These are phyloP conservation scores for Manis pentadactyla DNA, from an alignment of 2,797 vertebrate species.

Conservation along the genomic window DNA sequence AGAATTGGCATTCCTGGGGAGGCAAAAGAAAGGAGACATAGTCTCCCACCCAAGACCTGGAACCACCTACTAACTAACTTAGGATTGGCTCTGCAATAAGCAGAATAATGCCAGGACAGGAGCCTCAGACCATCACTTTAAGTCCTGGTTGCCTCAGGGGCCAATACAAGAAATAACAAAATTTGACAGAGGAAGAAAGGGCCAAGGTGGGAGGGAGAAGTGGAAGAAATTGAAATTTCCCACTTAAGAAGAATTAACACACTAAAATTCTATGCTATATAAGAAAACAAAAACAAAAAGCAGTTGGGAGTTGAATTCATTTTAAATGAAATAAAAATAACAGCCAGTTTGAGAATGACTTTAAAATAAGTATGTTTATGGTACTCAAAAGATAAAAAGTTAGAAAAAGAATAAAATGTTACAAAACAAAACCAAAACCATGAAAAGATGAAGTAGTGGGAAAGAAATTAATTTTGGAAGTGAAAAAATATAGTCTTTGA, in stretches of 20 bases:
- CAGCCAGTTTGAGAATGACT: slow-evolving; percentile 5
- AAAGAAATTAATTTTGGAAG: neutral
- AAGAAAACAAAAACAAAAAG: neutral
- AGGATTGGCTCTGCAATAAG: neutral
- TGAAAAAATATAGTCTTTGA: slow-evolving; percentile 36
- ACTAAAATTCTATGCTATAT: neutral
- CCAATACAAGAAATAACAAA: neutral
- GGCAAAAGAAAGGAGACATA: neutral
- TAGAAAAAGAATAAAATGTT: neutral
- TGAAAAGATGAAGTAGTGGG: neutral
- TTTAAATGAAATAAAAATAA: slow-evolving; percentile 31
- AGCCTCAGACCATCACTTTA: neutral
- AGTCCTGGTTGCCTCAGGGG: neutral
- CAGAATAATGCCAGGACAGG: neutral
- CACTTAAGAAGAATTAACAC: neutral
- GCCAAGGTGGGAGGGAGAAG: neutral
- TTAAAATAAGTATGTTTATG: neutral
- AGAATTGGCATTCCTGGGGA: slow-evolving; percentile 3
- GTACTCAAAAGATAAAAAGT: neutral
- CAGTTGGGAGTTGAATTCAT: neutral
- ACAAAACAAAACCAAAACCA: neutral
- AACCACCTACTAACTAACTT: neutral
- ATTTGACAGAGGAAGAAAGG: neutral
- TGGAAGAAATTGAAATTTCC: slow-evolving; percentile 10
- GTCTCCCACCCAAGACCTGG: neutral